Evolutionary conservation across 2,888 invertebrate genomes (phyloP), one percentile per base, ranked within the genome.

Genomic region (Thumatha senex): DNA sequence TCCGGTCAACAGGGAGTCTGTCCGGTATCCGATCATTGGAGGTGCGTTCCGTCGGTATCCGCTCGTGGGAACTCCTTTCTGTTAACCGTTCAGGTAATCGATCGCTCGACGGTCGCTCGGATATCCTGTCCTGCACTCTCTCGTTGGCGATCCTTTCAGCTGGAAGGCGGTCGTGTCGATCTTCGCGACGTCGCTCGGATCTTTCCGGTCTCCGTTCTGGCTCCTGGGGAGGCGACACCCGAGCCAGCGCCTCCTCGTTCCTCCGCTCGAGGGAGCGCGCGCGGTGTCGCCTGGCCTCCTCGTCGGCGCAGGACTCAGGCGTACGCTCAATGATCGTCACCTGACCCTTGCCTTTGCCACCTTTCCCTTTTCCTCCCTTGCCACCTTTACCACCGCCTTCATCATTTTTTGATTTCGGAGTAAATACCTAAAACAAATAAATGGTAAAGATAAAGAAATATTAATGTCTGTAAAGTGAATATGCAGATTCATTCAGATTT

Each of bases 301-400:
- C 88, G 54, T 86, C 88, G 4, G 78, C 82, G 7, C 85, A 84
- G 0, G 84, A 77, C 53, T 86, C 86, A 1, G 85, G 84, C 5
- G 88, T 85, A 29, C 83, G 83, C 64, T 95, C 95, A 54, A 95
- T 94, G 48, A 95, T 94, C 46, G 95, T 94, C 46, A 95, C 95
- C 62, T 95, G 95, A 2, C 94, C 95, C 76, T 95, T 95, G 48
- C 93, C 93, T 64, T 94, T 95, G 1, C 95, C 95, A 1, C 95
- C 95, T 63, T 95, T 95, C 18, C 94, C 95, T 56, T 96, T 95
- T 46, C 94, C 95, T 31, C 95, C 94, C 58, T 95, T 94, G 38
- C 94, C 94, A 9, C 95, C 95, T 67, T 95, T 95, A 0, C 95
- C 95, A 14, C 95, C 95, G 41, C 94, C 93, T 67, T 94, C 95